Base-by-base conservation (phyloP, 1,140 invertebrate species). In the Brachionus rotundiformis region DNA sequence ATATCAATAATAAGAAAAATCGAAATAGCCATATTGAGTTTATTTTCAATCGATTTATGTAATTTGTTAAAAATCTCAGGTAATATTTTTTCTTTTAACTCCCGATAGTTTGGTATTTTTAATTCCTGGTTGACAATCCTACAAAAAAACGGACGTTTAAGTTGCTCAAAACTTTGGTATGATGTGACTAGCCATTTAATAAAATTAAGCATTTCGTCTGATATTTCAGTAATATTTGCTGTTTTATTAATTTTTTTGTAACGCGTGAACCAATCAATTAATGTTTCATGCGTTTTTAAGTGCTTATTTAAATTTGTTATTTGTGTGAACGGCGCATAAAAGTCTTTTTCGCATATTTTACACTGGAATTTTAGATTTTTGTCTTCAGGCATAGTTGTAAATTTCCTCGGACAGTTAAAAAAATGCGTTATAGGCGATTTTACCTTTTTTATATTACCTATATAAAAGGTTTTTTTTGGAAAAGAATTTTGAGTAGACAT, bases 241-340 rank as follows among this genome's bases (percentile, higher is more conserved):
- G 29, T 68, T n/a, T 33, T 33, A n/a, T 10, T n/a, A 33, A n/a
- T n/a, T 13, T 33, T 10, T n/a, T 68, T 13, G 16, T 68, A 68
- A n/a, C 63, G 27, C 5, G 1, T 36, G 16, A 33, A 68, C 31
- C 29, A 68, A 33, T 31, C 29, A 23, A 13, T 33, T n/a, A 68
- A 19, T n/a, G 13, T 19, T 31, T 36, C 29, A 33, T 68, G 63
- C 2, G 31, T 36, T 68, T 68, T 68, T n/a, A 68, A 8, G 23
- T 68, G 63, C 27, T 68, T 11, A 19, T 68, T 68, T 33, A 68
- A 68, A 68, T 68, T 68, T n/a, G 10, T 33, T n/a, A 68, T 13
- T 33, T 13, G 11, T 36, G 10, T 68, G 33, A 68, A 68, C 13
- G 63, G 63, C 5, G 63, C 63, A 13, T 31, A n/a, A 19, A 1